Evolutionary conservation across 2,888 invertebrate species (phyloP).

Genomic region (Cephus pulcher): DNA sequence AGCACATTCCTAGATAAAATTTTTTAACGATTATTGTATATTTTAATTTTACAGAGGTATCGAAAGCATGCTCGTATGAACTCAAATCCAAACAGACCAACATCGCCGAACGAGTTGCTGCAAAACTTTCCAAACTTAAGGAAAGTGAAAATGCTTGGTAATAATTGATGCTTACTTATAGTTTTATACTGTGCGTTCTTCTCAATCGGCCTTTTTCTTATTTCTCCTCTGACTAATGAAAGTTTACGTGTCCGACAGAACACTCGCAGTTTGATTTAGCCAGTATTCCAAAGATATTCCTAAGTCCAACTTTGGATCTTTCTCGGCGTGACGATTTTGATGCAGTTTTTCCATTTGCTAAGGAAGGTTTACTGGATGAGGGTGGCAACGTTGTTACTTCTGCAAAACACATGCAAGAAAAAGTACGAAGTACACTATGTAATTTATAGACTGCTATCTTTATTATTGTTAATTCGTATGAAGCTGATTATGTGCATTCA

Average conservation of each 20-base stretch:
- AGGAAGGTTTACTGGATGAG: constrained; percentile 68
- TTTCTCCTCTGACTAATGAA: background rate
- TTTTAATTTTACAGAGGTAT: constrained; percentile 63
- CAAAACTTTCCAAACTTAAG: constrained; percentile 66
- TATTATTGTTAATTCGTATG: constrained; percentile 3
- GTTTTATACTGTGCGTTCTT: background rate
- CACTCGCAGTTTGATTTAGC: constrained; percentile 69
- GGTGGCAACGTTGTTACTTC: constrained; percentile 54
- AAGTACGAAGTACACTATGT: constrained; percentile 64
- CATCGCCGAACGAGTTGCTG: constrained; percentile 59
- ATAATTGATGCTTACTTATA: constrained; percentile 17
- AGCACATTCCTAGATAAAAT: background rate
- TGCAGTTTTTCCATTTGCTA: constrained; percentile 82
- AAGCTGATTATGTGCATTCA: background rate
- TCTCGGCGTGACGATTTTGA: constrained; percentile 85
- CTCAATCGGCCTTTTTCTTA: background rate
- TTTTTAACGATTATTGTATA: constrained; percentile 23
- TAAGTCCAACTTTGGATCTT: constrained; percentile 82
- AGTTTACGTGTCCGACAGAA: constrained; percentile 51
- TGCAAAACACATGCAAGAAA: constrained; percentile 82
- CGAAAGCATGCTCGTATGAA: constrained; percentile 67
- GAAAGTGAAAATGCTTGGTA: constrained; percentile 64
- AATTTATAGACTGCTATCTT: constrained; percentile 15
- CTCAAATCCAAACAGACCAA: constrained; percentile 53
- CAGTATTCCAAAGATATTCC: constrained; percentile 87